A percentile compares a stretch with the other conserved stretches of the same genome.
phyloP scores from a whole-genome alignment of 2,113 vertebrate species.

The Nyctibius bracteatus region DNA sequence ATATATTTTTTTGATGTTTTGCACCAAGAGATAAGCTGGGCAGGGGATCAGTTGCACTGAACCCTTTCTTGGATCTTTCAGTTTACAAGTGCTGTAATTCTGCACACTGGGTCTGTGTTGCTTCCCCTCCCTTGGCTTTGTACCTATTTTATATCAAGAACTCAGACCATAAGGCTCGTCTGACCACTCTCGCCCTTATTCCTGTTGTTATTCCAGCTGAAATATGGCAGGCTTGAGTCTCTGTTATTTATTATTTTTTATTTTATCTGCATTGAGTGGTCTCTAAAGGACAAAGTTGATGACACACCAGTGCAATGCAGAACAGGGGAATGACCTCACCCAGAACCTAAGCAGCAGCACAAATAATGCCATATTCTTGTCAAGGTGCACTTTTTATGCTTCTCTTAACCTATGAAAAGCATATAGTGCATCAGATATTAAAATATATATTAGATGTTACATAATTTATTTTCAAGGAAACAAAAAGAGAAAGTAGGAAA shows the following conservation, averaged over 20 bases:
- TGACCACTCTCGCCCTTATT: neutral
- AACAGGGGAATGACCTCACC: neutral
- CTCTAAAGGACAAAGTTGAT: neutral
- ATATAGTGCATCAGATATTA: neutral
- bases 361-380: neutral
- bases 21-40: neutral
- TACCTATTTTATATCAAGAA: neutral
- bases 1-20: neutral
- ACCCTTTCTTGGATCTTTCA: neutral
- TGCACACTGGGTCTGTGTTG: rapidly evolving
- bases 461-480: neutral
- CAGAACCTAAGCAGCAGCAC: neutral
- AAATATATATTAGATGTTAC: neutral
- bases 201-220: neutral
- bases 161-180: neutral
- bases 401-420: neutral
- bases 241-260: neutral
- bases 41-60: neutral
- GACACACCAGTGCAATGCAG: neutral
- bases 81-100: neutral
- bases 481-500: neutral
- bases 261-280: neutral
- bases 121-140: neutral
- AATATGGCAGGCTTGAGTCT: neutral
- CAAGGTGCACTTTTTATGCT: neutral